These are phyloP conservation scores for Anarsia innoxiella DNA, from an alignment of 2,888 invertebrate species.

Conservation along the genomic window DNA sequence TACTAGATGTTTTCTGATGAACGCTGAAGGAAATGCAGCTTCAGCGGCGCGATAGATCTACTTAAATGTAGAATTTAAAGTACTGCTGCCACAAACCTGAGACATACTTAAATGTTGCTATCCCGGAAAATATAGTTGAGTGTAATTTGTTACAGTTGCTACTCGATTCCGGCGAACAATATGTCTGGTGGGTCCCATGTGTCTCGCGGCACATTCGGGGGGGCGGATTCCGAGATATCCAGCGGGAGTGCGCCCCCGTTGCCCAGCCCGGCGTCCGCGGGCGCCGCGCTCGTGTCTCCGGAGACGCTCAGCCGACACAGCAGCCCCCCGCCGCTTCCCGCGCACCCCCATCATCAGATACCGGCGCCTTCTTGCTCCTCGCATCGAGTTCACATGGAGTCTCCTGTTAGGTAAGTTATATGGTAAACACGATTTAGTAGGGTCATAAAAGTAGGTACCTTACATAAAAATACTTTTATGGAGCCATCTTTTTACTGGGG, in stretches of 20 bases:
- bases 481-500: no score
- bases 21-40: no score
- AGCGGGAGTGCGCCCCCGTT: constrained; percentile 75
- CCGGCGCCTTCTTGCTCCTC: constrained; percentile 71
- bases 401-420: constrained; percentile 63
- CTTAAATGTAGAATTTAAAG: no score
- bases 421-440: no score
- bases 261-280: constrained; percentile 84
- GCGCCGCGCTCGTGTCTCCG: constrained; percentile 84
- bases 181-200: constrained; percentile 77
- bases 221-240: constrained; percentile 60
- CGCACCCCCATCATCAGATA: constrained; percentile 71
- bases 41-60: no score
- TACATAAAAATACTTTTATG: not conserved
- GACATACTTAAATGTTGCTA: no score
- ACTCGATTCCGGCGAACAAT: constrained; percentile 78
- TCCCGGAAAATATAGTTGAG: not conserved
- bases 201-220: constrained; percentile 71
- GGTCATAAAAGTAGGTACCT: no score
- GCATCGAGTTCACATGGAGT: constrained; percentile 73
- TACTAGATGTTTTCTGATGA: no score
- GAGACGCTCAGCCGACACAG: constrained; percentile 82
- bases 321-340: constrained; percentile 66
- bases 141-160: constrained; percentile 63
- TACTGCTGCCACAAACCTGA: no score